These are phyloP conservation scores for Neotoxoptera formosana DNA, from an alignment of 1,140 invertebrate species.

Conservation along the genomic window DNA sequence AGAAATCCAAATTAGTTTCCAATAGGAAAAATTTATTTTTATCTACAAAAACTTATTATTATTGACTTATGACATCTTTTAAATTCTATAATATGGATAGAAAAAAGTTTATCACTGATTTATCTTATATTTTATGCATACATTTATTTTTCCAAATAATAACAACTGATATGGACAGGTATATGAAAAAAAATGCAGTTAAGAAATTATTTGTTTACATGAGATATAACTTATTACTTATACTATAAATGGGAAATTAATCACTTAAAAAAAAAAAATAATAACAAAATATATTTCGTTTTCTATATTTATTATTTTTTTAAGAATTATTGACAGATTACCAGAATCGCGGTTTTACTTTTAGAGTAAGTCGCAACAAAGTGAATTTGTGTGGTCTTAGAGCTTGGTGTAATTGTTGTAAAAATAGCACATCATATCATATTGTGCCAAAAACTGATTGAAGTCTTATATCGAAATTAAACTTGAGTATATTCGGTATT, in stretches of 20 bases:
- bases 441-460: background rate
- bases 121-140: background rate
- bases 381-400: background rate
- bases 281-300: background rate
- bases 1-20: too few species aligned
- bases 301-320: background rate
- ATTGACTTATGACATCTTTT: too few species aligned
- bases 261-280: background rate
- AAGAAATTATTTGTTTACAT: too few species aligned
- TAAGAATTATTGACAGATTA: background rate
- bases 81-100: background rate
- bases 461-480: background rate
- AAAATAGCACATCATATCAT: background rate
- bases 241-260: background rate
- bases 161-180: background rate
- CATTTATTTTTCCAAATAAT: background rate
- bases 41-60: too few species aligned
- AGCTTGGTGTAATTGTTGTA: background rate
- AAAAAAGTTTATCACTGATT: too few species aligned
- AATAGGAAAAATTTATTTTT: too few species aligned
- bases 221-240: background rate
- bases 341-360: background rate
- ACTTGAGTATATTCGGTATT: background rate
- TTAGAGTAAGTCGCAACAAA: background rate
- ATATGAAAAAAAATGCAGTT: too few species aligned